A percentile compares a stretch with the other conserved stretches of the same genome.
Evolutionary conservation across 2,797 vertebrate species (phyloP).

Genomic region (Erethizon dorsatum): DNA sequence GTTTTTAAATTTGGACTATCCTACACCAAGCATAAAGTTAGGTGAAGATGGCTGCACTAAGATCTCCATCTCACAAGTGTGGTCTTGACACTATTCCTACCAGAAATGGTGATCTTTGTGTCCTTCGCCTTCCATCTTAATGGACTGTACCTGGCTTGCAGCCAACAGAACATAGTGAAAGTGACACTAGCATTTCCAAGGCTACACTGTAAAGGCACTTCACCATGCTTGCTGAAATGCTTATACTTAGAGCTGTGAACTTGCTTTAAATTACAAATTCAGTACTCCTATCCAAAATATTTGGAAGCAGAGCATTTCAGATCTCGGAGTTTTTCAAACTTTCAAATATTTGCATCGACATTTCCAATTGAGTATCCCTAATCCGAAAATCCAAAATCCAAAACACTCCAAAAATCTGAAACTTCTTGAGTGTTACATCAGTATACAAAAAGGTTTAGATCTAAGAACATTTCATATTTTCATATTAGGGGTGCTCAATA

Average conservation of each 20-base stretch:
- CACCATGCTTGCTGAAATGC: neutral
- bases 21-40: neutral
- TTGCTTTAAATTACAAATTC: neutral
- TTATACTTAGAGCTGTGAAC: neutral
- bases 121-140: neutral
- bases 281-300: neutral
- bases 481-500: neutral
- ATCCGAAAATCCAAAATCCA: neutral
- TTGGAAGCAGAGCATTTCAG: neutral
- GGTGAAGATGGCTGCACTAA: neutral
- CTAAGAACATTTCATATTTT: neutral
- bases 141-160: neutral
- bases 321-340: neutral
- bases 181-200: constrained; percentile 16
- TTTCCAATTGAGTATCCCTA: neutral
- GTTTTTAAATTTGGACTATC: neutral
- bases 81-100: neutral
- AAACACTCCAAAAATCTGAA: neutral
- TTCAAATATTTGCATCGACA: neutral
- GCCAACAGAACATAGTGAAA: neutral
- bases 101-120: neutral
- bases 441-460: neutral
- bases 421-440: neutral
- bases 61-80: neutral
- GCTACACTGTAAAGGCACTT: neutral